A percentile compares a stretch with the other conserved stretches of the same genome.
phyloP scores from a whole-genome alignment of 2,113 vertebrate species.

The Gnathonemus longibarbis region DNA sequence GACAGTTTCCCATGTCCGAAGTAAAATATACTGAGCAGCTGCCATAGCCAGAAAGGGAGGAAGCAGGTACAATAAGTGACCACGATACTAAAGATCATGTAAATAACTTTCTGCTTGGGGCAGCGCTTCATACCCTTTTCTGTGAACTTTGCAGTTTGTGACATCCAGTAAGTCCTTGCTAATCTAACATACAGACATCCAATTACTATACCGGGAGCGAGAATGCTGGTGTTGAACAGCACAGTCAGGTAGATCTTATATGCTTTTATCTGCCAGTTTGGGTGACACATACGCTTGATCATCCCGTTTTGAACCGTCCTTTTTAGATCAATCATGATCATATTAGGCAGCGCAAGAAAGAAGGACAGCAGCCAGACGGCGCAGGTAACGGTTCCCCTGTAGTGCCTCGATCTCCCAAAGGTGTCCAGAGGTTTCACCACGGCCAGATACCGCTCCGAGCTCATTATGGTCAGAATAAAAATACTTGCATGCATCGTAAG shows the following conservation, averaged over 20 bases:
- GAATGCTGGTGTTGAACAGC: constrained; percentile 43
- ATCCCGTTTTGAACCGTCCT: constrained; percentile 23
- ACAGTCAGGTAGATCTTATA: constrained; percentile 44
- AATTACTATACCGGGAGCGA: constrained; percentile 43
- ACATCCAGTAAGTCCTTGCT: constrained; percentile 41
- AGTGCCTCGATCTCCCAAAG: constrained; percentile 31
- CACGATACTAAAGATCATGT: constrained; percentile 44
- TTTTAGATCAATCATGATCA: constrained; percentile 44
- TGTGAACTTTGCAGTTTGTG: constrained; percentile 30
- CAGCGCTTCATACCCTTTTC: constrained; percentile 29
- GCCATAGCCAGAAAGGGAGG: constrained; percentile 47
- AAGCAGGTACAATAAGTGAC: constrained; percentile 44
- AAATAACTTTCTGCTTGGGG: constrained; percentile 42
- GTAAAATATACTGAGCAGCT: constrained; percentile 40
- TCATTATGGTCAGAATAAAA: constrained; percentile 46
- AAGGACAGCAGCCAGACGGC: constrained; percentile 41
- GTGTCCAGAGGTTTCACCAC: constrained; percentile 42
- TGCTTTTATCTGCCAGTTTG: constrained; percentile 39
- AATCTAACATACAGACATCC: constrained; percentile 40
- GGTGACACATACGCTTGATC: constrained; percentile 41
- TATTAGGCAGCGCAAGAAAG: constrained; percentile 37
- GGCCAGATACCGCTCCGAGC: constrained; percentile 42
- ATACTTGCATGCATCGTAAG: constrained; percentile 26
- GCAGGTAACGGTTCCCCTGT: constrained; percentile 32
- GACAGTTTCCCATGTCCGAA: constrained; percentile 28